A percentile compares a stretch with the other conserved stretches of the same genome.
phyloP scores from a whole-genome alignment of 2,797 vertebrate species.

The Nyctibius grandis region DNA sequence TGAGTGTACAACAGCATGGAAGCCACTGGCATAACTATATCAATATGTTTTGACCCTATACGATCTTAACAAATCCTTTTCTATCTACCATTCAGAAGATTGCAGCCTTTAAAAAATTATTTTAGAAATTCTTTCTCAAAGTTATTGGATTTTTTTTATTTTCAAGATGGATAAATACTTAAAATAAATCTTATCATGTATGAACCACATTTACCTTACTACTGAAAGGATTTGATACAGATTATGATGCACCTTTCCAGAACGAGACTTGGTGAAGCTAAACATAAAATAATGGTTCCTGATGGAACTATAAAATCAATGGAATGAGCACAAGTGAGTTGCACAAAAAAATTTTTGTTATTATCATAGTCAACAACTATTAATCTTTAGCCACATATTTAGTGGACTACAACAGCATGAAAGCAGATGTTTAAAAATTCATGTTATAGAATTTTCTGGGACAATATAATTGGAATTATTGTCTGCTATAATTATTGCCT shows the following conservation, averaged over 20 bases:
- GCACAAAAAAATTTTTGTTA: not conserved
- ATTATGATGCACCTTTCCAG: not conserved
- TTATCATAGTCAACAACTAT: slow-evolving; percentile 19
- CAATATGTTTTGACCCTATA: not conserved
- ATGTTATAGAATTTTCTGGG: slow-evolving; percentile 19
- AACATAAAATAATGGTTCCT: not conserved
- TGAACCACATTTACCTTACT: not conserved
- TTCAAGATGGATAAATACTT: not conserved
- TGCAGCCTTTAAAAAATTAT: not conserved
- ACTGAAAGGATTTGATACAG: not conserved
- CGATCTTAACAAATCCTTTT: not conserved
- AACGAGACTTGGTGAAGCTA: not conserved
- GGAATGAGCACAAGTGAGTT: not conserved
- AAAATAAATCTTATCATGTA: not conserved
- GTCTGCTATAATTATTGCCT: not conserved
- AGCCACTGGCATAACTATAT: not conserved
- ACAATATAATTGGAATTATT: slow-evolving; percentile 39
- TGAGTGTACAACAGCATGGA: not conserved
- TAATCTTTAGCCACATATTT: slow-evolving; percentile 28
- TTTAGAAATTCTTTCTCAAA: not conserved
- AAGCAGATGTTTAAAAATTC: slow-evolving; percentile 52
- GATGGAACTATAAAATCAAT: slow-evolving; percentile 13
- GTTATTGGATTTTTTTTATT: not conserved
- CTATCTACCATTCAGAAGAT: not conserved
- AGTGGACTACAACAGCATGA: not conserved